phyloP scores from a whole-genome alignment of 2,888 invertebrate species.

The Steromphala cineraria region DNA sequence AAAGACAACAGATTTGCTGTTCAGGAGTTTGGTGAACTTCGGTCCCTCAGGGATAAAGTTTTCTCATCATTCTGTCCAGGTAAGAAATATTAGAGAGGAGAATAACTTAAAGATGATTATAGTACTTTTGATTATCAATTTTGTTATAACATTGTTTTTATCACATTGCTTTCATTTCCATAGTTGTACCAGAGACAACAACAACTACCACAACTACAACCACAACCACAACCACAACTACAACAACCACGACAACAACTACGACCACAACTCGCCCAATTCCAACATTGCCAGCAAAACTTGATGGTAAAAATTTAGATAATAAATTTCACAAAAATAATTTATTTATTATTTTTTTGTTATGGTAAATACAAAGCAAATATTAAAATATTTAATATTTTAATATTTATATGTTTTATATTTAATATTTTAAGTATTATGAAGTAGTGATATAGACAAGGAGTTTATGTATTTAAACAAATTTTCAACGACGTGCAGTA shows the following conservation, averaged over 20 bases:
- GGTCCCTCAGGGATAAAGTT: constrained; percentile 42
- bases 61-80: constrained; percentile 43
- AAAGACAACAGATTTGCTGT: constrained; percentile 45
- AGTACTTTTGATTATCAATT: too few relatives aligned
- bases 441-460: too few relatives aligned
- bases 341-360: too few relatives aligned
- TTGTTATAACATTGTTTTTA: neutral
- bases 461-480: too few relatives aligned
- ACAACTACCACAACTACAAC: constrained; percentile 1
- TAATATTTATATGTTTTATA: too few relatives aligned
- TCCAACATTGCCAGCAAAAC: neutral
- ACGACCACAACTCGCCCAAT: neutral
- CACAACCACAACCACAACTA: constrained; percentile 1
- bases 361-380: too few relatives aligned
- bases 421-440: too few relatives aligned
- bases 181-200: constrained; percentile 24
- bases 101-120: too few relatives aligned
- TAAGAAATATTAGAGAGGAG: neutral
- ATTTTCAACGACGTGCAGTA: too few relatives aligned
- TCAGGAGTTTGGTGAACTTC: constrained; percentile 42
- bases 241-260: neutral
- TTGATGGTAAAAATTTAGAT: neutral
- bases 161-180: neutral
- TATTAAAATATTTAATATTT: too few relatives aligned
- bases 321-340: too few relatives aligned